Percentiles rank a stretch among this genome's conserved stretches.
Conservation (phyloP, 2,888 invertebrate species). For the Hanleya hanleyi region DNA sequence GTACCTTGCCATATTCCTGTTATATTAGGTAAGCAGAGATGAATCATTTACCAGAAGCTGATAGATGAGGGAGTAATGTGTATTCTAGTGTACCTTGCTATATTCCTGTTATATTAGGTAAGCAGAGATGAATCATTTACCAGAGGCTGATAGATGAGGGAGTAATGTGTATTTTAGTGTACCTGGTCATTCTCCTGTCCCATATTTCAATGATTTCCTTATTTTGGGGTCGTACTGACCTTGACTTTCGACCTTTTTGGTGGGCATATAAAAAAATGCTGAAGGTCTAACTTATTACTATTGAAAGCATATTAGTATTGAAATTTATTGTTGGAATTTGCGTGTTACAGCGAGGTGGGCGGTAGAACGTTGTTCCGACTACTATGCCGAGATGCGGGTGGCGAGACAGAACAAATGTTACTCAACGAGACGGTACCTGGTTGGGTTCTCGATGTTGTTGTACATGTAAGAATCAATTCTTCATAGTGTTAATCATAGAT, state of each 20-base stretch:
- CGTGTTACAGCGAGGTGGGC: slow-evolving; percentile 81
- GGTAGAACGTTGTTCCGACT: slow-evolving; percentile 94
- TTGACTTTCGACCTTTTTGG: too few species aligned
- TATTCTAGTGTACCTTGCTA: slow-evolving; percentile 95
- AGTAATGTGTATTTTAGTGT: slow-evolving; percentile 87
- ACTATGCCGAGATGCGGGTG: slow-evolving; percentile 92
- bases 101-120: slow-evolving; percentile 97
- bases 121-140: slow-evolving; percentile 4
- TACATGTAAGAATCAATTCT: too few species aligned
- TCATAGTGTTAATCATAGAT: too few species aligned
- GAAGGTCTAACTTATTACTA: too few species aligned
- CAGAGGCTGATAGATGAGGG: slow-evolving; percentile 34
- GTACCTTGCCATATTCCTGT: slow-evolving; percentile 97
- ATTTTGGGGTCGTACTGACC: background rate
- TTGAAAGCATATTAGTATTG: too few species aligned
- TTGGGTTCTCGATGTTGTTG: slow-evolving; percentile 96
- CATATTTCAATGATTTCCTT: too few species aligned
- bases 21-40: slow-evolving; percentile 85
- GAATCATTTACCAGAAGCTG: slow-evolving; percentile 20
- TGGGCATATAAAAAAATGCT: too few species aligned
- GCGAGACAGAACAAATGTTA: slow-evolving; percentile 93
- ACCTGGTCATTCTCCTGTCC: slow-evolving; percentile 96
- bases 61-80: slow-evolving; percentile 74
- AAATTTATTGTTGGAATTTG: too few species aligned
- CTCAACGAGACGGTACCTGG: slow-evolving; percentile 95